These are phyloP conservation scores for Ardeotis arabs DNA, from an alignment of 2,113 vertebrate genomes.

Conservation along the genomic window DNA sequence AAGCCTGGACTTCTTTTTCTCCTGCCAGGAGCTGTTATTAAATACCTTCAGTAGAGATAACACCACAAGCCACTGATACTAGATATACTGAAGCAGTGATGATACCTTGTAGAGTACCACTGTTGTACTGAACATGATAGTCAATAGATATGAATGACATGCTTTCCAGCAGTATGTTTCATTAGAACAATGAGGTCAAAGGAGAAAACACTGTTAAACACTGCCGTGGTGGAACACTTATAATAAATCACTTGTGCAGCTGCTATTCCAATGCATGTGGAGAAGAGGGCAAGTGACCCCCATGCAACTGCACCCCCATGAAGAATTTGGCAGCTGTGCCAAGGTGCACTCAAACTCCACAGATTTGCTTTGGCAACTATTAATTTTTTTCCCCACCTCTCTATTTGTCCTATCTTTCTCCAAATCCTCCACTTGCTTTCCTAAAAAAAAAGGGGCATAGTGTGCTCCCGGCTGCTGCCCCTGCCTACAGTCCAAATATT, in stretches of 20 bases:
- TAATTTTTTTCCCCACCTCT: neutral
- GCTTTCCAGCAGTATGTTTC: neutral
- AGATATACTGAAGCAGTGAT: neutral
- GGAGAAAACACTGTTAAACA: neutral
- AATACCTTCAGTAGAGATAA: neutral
- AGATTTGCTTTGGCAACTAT: neutral
- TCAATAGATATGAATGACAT: rapidly evolving
- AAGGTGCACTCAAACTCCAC: neutral
- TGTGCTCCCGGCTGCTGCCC: neutral
- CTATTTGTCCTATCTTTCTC: neutral
- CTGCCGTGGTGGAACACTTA: neutral
- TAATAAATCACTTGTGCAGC: neutral
- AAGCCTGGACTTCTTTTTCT: neutral
- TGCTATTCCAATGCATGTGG: neutral
- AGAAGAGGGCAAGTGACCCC: too few relatives aligned
- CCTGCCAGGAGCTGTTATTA: neutral
- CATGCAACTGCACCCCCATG: neutral
- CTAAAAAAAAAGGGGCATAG: neutral
- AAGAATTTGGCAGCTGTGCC: neutral
- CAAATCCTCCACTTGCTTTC: neutral
- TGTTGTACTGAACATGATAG: neutral
- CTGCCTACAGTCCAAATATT: neutral
- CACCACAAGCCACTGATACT: neutral
- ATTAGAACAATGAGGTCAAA: neutral
- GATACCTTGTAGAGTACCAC: neutral